These are phyloP conservation scores for Drosophila tsacasi DNA, from an alignment of 1,140 invertebrate genomes.

Conservation along the genomic window DNA sequence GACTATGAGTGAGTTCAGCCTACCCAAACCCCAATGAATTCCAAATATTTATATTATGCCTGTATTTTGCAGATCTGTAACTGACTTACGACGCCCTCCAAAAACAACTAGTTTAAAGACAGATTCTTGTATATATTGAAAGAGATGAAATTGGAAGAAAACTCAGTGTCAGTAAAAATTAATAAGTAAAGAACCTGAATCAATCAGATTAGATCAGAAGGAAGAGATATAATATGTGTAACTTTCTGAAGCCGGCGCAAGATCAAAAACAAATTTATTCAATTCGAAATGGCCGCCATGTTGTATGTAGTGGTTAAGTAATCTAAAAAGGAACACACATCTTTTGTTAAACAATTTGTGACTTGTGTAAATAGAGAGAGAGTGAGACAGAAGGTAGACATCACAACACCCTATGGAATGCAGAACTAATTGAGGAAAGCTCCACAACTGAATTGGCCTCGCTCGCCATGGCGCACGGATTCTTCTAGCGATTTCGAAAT, in stretches of 20 bases:
- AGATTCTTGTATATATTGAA: constrained; percentile 75
- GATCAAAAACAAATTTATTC: constrained; percentile 36
- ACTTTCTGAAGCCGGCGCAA: constrained; percentile 57
- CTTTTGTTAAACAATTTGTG: constrained; percentile 74
- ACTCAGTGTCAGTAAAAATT: constrained; percentile 73
- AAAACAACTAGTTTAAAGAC: constrained; percentile 64
- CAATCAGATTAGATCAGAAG: constrained; percentile 29
- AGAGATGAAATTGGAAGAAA: constrained; percentile 30
- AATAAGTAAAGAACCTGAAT: constrained; percentile 23
- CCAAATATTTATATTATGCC: neutral
- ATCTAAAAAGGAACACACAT: constrained; percentile 47
- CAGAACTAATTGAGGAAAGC: constrained; percentile 42
- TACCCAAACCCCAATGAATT: neutral
- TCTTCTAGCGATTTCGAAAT: constrained; percentile 73
- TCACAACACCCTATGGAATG: constrained; percentile 49
- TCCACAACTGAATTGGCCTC: constrained; percentile 51
- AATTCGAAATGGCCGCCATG: constrained; percentile 63
- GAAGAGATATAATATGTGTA: constrained; percentile 15
- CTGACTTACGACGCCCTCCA: constrained; percentile 48
- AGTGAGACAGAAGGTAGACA: constrained; percentile 50
- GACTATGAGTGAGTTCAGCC: constrained; percentile 90
- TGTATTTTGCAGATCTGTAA: constrained; percentile 76
- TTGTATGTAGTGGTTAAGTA: constrained; percentile 78
- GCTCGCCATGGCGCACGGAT: constrained; percentile 46
- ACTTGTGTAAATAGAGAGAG: constrained; percentile 77